A percentile compares a stretch with the other conserved stretches of the same genome.
Evolutionary conservation across 2,888 invertebrate genomes (phyloP).

Genomic region (Galeopsomyia nigrocyanea): DNA sequence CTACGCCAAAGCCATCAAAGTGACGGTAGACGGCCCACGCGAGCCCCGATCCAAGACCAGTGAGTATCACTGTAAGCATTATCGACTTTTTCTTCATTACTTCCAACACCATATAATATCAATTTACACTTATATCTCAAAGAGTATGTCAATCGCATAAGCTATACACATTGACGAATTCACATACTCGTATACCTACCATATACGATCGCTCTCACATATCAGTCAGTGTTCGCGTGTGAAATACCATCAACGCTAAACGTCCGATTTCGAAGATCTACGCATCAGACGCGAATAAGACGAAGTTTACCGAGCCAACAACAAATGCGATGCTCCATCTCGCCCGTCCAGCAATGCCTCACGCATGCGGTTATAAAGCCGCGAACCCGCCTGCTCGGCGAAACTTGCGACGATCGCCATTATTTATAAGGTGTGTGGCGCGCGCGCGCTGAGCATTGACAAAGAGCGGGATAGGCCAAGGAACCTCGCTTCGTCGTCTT

Average conservation of each 20-base stretch:
- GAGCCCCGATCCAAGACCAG: conserved; percentile 95
- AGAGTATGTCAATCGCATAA: too few species aligned
- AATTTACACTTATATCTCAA: too few species aligned
- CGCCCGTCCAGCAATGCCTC: not conserved
- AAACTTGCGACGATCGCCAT: conserved; percentile 56
- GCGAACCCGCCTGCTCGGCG: not conserved
- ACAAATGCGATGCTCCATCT: too few species aligned
- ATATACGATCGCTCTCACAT: too few species aligned
- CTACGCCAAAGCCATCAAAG: conserved; percentile 97
- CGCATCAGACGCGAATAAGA: too few species aligned
- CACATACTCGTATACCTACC: too few species aligned
- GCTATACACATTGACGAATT: too few species aligned
- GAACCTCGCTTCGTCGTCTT: conserved; percentile 58
- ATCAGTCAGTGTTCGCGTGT: too few species aligned
- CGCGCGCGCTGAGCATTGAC: conserved; percentile 62
- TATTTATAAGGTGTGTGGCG: conserved; percentile 63
- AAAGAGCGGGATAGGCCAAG: conserved; percentile 62
- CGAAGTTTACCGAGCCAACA: too few species aligned
- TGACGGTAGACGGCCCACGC: conserved; percentile 96
- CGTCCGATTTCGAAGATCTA: too few species aligned
- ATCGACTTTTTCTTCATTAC: conserved; percentile 47
- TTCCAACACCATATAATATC: too few species aligned
- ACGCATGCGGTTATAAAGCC: not conserved
- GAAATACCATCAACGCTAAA: too few species aligned
- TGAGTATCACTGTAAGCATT: conserved; percentile 75